Evolutionary conservation across 2,797 vertebrate genomes (phyloP), one percentile per base, ranked within the genome.

Genomic region (Iguana delicatissima): DNA sequence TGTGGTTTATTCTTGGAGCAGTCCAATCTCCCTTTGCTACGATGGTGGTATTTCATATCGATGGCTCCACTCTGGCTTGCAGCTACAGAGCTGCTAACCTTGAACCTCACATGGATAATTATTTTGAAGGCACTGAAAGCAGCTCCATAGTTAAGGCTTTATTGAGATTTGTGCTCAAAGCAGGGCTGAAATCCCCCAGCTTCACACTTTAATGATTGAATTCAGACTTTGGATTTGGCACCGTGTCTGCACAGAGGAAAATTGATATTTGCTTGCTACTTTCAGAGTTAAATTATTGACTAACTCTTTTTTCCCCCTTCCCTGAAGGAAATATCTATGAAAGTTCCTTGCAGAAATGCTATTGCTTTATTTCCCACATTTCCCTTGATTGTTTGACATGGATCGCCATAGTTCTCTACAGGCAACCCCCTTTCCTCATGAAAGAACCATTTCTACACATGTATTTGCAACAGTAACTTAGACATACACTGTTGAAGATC

Each of bases 201-300:
- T 92, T 84, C 86, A 50, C 0, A 2, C 24, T 89, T 77, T 83
- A 81, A 89, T 90, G 90, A 84, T 91, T 87, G 93, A 26, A 0
- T 77, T 85, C 88, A 88, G 87, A 73, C 1, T 9, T 64, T 10
- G 92, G 72, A 32, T 93, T 94, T 57, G 91, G 89, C 91, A 88
- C 52, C 52, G 12, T 89, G 87, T 93, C 91, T 74, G 91, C 80
- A 69, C 77, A 38, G 93, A 88, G 91, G 80, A 5, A 91, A 93
- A 92, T 86, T 88, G 90, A 35, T 5, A 59, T 82, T 83, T 59
- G 85, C n/a, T 35, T 0, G 0, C 12, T 64, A 82, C 16, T 82
- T 93, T 72, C 85, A 55, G 85, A 90, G 88, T 91, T 94, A 86
- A 92, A 89, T 46, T 95, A 93, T 93, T 93, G 94, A 96, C 55